phyloP scores from a whole-genome alignment of 2,113 vertebrate species.

The Jaculus jaculus region DNA sequence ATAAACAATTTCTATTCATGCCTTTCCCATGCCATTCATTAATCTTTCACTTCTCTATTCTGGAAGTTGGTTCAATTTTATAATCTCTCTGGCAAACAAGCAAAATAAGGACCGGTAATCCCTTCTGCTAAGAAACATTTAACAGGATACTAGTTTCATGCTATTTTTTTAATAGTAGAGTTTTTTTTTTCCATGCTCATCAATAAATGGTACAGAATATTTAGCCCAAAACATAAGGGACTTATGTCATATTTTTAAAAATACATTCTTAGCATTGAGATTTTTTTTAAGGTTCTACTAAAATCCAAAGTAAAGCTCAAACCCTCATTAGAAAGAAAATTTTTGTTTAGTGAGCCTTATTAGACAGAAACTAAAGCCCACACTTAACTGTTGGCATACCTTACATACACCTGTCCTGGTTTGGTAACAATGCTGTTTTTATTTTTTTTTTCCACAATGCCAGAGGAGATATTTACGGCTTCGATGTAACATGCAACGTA shows the following conservation, averaged over 20 bases:
- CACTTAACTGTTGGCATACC: background rate
- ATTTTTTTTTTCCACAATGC: conserved; percentile 53
- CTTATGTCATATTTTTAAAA: background rate
- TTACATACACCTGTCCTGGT: conserved; percentile 5
- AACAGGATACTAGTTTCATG: conserved; percentile 17
- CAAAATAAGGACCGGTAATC: background rate
- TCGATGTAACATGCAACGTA: background rate
- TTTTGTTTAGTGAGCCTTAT: background rate
- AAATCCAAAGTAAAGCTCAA: background rate
- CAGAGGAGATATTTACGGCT: conserved; percentile 17
- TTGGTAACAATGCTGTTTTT: conserved; percentile 48
- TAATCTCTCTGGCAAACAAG: background rate
- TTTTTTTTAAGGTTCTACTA: background rate
- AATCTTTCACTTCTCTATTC: background rate
- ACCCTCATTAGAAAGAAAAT: conserved; percentile 42
- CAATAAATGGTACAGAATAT: background rate
- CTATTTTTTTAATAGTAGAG: background rate
- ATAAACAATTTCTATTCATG: background rate
- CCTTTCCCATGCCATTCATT: background rate
- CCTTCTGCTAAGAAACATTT: conserved; percentile 28
- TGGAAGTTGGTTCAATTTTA: background rate
- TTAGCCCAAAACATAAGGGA: background rate
- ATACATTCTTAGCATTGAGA: background rate
- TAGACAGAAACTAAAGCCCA: conserved; percentile 55
- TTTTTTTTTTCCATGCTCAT: background rate